Percentiles rank a stretch among this genome's conserved stretches.
Conservation (phyloP, 37 sponge, comb jelly and placozoan genomes). For the Crambe crambe region DNA sequence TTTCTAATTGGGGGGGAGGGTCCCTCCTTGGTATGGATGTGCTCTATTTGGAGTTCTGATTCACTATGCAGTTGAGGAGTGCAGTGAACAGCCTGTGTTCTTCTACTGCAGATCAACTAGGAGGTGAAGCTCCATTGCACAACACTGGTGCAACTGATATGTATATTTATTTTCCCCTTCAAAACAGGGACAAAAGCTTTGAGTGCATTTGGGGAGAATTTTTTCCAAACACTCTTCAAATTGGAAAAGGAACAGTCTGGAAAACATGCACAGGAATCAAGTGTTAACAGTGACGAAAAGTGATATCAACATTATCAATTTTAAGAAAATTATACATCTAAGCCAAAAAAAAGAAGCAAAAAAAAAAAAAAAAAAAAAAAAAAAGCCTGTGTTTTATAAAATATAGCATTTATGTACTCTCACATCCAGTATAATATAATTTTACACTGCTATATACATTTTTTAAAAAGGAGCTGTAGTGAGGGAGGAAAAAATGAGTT, state of each 20-base stretch:
- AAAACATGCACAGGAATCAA: neutral
- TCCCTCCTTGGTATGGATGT: too few species aligned
- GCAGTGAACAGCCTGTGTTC: neutral
- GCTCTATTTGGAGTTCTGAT: neutral
- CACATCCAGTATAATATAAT: neutral
- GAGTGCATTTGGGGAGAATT: neutral
- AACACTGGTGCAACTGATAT: neutral
- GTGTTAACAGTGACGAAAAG: neutral
- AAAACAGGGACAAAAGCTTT: neutral
- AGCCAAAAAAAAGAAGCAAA: neutral
- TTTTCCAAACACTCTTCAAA: neutral
- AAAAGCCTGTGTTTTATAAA: neutral
- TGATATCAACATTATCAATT: neutral
- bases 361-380: conserved; percentile 1
- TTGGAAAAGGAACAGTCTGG: neutral
- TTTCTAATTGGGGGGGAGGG: too few species aligned
- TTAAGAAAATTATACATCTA: neutral
- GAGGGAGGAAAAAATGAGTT: neutral
- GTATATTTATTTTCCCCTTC: neutral
- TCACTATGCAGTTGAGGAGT: neutral
- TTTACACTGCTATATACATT: neutral
- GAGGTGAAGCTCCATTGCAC: neutral
- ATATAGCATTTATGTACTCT: neutral
- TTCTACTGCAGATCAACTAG: neutral
- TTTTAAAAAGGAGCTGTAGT: neutral